Conservation (phyloP, 1,140 invertebrate species). For the Ruditapes philippinarum region DNA sequence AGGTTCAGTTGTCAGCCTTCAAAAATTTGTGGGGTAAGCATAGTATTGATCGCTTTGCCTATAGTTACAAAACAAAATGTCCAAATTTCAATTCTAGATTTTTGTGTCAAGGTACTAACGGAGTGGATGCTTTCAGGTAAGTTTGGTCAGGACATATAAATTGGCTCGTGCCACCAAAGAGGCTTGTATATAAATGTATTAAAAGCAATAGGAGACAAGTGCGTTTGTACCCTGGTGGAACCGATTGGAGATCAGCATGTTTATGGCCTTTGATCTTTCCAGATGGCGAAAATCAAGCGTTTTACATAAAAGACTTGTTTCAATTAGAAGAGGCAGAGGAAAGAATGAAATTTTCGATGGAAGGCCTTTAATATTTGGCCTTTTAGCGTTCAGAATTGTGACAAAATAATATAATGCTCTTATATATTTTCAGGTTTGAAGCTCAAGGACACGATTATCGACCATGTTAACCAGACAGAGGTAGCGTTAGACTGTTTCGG, state of each 20-base stretch:
- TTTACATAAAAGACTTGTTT: not conserved
- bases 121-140: not conserved
- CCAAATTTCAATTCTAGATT: not conserved
- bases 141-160: not conserved
- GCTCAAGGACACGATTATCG: not conserved
- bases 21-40: not conserved
- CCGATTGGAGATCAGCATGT: slow-evolving; percentile 8
- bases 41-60: slow-evolving; percentile 7
- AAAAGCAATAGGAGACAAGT: not conserved
- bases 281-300: not conserved
- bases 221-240: not conserved
- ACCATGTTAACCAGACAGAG: not conserved
- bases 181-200: not conserved
- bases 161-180: not conserved
- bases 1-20: not conserved
- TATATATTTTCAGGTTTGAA: not conserved
- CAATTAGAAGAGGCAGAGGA: not conserved
- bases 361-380: slow-evolving; percentile 6
- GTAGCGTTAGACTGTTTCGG: not conserved
- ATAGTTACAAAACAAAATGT: slow-evolving; percentile 16
- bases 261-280: slow-evolving; percentile 17
- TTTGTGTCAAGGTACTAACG: slow-evolving; percentile 6
- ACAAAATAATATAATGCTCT: not conserved
- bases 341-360: slow-evolving; percentile 34
- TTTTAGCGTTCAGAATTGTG: slow-evolving; percentile 6